These are phyloP conservation scores for Miltochrista miniata DNA, from an alignment of 2,888 invertebrate species.

Conservation along the genomic window DNA sequence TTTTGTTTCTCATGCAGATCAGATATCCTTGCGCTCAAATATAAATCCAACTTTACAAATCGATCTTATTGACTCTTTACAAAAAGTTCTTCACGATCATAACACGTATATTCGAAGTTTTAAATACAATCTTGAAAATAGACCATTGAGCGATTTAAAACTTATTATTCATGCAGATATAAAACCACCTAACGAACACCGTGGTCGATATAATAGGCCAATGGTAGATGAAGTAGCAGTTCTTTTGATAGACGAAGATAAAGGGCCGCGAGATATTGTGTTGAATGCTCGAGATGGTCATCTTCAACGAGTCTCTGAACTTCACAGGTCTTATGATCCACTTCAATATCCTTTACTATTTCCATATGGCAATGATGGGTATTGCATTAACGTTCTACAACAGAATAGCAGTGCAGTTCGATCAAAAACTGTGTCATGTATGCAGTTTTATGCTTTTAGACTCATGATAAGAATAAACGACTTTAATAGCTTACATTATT, in stretches of 20 bases:
- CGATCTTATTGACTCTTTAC: conserved; percentile 17
- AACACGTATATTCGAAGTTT: conserved; percentile 9
- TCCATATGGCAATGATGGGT: conserved; percentile 23
- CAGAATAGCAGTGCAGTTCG: conserved; percentile 13
- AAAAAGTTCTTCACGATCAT: conserved; percentile 16
- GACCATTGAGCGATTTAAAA: conserved; percentile 10
- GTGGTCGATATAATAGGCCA: conserved; percentile 20
- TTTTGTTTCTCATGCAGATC: conserved; percentile 13
- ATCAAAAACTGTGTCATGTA: conserved; percentile 37
- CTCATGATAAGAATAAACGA: conserved; percentile 28
- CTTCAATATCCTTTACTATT: conserved; percentile 26
- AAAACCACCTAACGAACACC: conserved; percentile 11
- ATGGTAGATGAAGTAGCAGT: conserved; percentile 24
- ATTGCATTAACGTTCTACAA: conserved; percentile 20
- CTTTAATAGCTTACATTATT: conserved; percentile 30
- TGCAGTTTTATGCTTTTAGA: conserved; percentile 38
- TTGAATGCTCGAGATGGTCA: conserved; percentile 15
- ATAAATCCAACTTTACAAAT: conserved; percentile 15
- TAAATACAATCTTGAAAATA: conserved; percentile 17
- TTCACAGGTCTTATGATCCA: conserved; percentile 19
- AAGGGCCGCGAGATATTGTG: conserved; percentile 26
- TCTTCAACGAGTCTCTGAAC: conserved; percentile 26
- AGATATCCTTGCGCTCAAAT: conserved; percentile 18
- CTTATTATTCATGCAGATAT: conserved; percentile 15
- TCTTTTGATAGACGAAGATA: conserved; percentile 35